Conservation (phyloP, 2,888 invertebrate species). For the Amiota communis region DNA sequence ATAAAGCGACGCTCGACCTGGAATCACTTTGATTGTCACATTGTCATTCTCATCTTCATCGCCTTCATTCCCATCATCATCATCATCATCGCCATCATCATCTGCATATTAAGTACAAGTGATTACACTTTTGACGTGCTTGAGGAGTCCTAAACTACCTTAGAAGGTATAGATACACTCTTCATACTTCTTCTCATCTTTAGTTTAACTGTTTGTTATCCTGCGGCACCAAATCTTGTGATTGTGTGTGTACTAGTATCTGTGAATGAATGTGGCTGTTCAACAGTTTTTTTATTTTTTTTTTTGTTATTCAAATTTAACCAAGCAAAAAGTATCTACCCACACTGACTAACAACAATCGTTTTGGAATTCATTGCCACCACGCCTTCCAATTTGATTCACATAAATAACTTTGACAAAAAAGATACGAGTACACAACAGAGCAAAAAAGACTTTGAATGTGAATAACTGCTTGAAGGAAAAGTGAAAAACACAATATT, state of each 20-base stretch:
- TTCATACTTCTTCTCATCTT: too few species aligned
- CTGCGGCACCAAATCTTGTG: too few species aligned
- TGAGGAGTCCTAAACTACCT: too few species aligned
- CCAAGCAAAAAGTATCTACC: not conserved
- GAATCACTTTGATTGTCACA: constrained; percentile 7
- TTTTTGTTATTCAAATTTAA: constrained; percentile 13
- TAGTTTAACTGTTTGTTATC: too few species aligned
- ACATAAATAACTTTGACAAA: not conserved
- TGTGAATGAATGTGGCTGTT: not conserved
- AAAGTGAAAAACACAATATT: too few species aligned
- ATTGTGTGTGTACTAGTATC: too few species aligned
- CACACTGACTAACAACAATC: not conserved
- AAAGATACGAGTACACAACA: too few species aligned
- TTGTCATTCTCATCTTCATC: not conserved
- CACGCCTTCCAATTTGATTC: too few species aligned
- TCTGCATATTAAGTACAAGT: constrained; percentile 16
- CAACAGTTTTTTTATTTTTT: constrained; percentile 3
- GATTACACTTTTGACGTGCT: constrained; percentile 16
- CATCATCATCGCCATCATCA: not conserved
- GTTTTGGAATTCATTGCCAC: not conserved
- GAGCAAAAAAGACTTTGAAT: not conserved
- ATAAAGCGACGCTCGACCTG: not conserved
- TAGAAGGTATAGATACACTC: too few species aligned
- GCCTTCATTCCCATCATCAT: not conserved
- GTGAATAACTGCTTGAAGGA: too few species aligned